Percentiles rank a stretch among this genome's conserved stretches.
Conservation (phyloP, 2,797 vertebrate genomes). For the Sebastiscus tertius region DNA sequence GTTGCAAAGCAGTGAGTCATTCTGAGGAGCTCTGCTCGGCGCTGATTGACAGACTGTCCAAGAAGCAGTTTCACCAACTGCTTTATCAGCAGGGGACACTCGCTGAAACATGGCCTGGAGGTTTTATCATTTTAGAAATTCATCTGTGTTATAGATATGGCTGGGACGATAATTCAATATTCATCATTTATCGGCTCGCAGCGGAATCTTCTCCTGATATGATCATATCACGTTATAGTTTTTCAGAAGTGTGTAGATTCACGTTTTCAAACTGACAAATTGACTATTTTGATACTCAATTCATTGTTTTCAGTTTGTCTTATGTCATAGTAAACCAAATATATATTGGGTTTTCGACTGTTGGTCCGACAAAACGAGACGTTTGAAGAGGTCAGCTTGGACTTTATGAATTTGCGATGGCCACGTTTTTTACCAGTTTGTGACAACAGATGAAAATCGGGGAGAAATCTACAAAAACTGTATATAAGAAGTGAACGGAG, state of each 20-base stretch:
- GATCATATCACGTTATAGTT: background rate
- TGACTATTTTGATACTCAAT: background rate
- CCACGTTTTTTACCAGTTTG: background rate
- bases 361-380: background rate
- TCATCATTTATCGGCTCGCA: background rate
- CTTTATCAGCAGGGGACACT: conserved; percentile 41
- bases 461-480: background rate
- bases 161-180: background rate
- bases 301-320: background rate
- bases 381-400: background rate
- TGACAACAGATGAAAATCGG: background rate
- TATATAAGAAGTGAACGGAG: too few species aligned
- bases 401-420: background rate
- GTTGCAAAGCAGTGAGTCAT: conserved; percentile 69
- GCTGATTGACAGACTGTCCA: conserved; percentile 62
- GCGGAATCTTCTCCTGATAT: background rate
- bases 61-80: conserved; percentile 40
- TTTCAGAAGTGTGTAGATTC: too few species aligned
- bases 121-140: background rate
- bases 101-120: background rate
- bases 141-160: background rate
- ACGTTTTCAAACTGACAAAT: background rate
- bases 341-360: background rate
- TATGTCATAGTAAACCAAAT: background rate
- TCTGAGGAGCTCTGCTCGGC: conserved; percentile 63